phyloP scores from a whole-genome alignment of 2,888 invertebrate genomes.

The Agriotes lineatus region DNA sequence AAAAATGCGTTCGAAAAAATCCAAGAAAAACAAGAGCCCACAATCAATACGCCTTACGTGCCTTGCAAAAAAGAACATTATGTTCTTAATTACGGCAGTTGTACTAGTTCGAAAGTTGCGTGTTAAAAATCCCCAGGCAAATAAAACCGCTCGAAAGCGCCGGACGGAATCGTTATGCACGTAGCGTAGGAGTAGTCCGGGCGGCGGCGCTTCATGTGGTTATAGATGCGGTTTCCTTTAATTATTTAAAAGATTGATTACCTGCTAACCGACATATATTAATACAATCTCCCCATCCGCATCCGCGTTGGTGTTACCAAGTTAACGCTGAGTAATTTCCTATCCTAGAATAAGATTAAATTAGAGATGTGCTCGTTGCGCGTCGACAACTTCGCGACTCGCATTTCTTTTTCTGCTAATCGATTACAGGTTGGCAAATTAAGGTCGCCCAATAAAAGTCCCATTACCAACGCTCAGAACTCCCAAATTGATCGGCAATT shows the following conservation, averaged over 20 bases:
- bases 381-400: too few species aligned
- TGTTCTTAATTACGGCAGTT: too few species aligned
- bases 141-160: too few species aligned
- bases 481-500: conserved; percentile 35
- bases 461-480: conserved; percentile 30
- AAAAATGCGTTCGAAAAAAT: too few species aligned
- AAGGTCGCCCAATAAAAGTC: conserved; percentile 35
- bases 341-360: conserved; percentile 35
- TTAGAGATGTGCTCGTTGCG: too few species aligned
- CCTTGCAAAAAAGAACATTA: too few species aligned
- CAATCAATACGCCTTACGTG: too few species aligned
- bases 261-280: conserved; percentile 22
- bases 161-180: too few species aligned
- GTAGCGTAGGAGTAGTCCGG: too few species aligned
- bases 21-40: too few species aligned
- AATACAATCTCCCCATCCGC: conserved; percentile 19
- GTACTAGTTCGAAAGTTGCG: too few species aligned
- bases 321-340: conserved; percentile 32
- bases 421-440: conserved; percentile 35
- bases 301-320: conserved; percentile 16
- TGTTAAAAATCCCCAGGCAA: too few species aligned
- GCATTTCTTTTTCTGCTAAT: conserved; percentile 17
- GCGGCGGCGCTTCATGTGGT: neutral
- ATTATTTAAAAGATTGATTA: conserved; percentile 26
- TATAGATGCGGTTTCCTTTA: conserved; percentile 5